phyloP scores from a whole-genome alignment of 2,113 vertebrate species.

The Rousettus leschenaultii region DNA sequence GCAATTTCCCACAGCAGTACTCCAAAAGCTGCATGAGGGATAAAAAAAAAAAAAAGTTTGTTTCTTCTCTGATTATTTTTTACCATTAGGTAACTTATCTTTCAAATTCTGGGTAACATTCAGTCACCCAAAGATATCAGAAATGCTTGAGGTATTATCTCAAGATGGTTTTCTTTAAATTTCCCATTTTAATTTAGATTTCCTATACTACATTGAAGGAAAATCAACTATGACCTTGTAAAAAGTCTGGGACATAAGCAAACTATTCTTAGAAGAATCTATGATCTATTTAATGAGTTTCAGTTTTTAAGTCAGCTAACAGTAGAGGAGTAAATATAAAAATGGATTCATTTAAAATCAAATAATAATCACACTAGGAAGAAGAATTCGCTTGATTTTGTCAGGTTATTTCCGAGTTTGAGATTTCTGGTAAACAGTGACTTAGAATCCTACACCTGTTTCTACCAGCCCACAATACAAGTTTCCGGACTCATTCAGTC shows the following conservation, averaged over 20 bases:
- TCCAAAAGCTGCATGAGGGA: constrained; percentile 90
- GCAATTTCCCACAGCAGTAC: constrained; percentile 99
- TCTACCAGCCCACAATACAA: neutral
- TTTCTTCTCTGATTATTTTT: constrained; percentile 21
- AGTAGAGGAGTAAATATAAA: neutral
- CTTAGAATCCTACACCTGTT: neutral
- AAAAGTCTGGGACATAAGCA: neutral
- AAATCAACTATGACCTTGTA: neutral
- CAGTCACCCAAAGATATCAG: neutral
- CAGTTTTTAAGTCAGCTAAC: constrained; percentile 19
- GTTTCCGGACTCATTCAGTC: neutral
- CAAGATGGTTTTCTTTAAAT: neutral
- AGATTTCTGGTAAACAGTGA: neutral
- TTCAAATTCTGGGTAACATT: neutral
- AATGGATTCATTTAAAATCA: constrained; percentile 30
- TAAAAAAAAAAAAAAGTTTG: neutral
- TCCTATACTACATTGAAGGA: neutral
- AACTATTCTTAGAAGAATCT: neutral
- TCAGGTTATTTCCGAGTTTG: neutral
- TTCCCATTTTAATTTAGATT: neutral
- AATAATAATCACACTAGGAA: neutral
- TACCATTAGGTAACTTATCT: neutral
- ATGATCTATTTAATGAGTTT: constrained; percentile 6
- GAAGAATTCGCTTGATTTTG: neutral
- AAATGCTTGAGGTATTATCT: neutral